Conservation (phyloP, 2,797 vertebrate genomes). For the Eupleurogrammus muticus region DNA sequence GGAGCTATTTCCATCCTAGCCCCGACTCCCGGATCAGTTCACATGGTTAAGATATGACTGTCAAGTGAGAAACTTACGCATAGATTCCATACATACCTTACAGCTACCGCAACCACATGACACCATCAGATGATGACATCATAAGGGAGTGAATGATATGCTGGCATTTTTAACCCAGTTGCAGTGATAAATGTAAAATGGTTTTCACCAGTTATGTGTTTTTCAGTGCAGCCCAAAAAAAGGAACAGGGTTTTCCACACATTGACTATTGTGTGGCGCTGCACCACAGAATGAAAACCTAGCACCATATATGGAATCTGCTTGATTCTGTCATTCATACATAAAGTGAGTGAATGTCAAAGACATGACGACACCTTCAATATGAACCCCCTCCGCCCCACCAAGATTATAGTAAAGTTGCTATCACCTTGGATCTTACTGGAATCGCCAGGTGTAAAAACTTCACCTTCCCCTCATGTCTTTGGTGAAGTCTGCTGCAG, state of each 20-base stretch:
- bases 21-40: not conserved
- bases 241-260: too few relatives aligned
- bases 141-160: not conserved
- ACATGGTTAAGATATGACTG: not conserved
- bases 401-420: not conserved
- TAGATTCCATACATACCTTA: not conserved
- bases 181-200: not conserved
- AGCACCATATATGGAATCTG: too few relatives aligned
- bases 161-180: not conserved
- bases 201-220: too few relatives aligned
- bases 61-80: not conserved
- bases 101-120: not conserved
- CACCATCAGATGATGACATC: not conserved
- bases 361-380: too few relatives aligned
- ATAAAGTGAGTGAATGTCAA: too few relatives aligned
- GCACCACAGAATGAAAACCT: too few relatives aligned
- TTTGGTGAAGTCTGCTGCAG: constrained; percentile 23
- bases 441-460: not conserved
- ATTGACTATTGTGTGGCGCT: too few relatives aligned
- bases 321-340: too few relatives aligned
- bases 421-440: not conserved
- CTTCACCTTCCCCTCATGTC: not conserved
- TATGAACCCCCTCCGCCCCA: too few relatives aligned
- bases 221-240: not conserved
- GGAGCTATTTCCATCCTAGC: not conserved